phyloP scores from a whole-genome alignment of 2,888 invertebrate species.

The Polietes domitor region DNA sequence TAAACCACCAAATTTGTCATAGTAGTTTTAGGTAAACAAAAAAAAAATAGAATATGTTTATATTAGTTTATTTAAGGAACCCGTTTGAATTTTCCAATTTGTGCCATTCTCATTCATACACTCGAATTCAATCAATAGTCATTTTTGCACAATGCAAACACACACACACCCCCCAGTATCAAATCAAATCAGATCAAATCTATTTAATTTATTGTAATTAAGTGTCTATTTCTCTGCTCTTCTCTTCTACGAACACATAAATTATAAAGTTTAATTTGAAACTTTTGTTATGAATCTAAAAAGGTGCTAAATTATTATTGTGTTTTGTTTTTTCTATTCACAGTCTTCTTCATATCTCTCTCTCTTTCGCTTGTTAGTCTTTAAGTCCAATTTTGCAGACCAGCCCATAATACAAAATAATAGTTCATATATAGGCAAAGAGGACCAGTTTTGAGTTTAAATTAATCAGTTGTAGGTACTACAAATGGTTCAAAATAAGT shows the following conservation, averaged over 20 bases:
- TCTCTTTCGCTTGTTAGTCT: too few species aligned
- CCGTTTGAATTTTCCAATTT: constrained; percentile 61
- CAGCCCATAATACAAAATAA: too few species aligned
- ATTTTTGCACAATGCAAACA: constrained; percentile 4
- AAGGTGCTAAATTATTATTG: constrained; percentile 61
- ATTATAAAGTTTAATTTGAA: constrained; percentile 28
- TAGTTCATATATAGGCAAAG: too few species aligned
- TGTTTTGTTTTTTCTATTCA: neutral
- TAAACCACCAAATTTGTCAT: neutral
- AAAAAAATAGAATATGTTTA: neutral
- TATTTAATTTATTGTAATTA: constrained; percentile 28
- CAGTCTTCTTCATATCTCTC: too few species aligned
- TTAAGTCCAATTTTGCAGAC: too few species aligned
- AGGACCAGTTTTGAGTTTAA: too few species aligned
- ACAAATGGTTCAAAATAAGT: too few species aligned
- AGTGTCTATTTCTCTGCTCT: constrained; percentile 27
- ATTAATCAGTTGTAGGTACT: too few species aligned
- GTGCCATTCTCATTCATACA: constrained; percentile 56
- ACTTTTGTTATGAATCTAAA: constrained; percentile 59
- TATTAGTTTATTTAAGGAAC: constrained; percentile 27
- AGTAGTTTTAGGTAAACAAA: constrained; percentile 4
- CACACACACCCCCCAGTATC: too few species aligned
- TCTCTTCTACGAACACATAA: too few species aligned
- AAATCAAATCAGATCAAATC: constrained; percentile 19
- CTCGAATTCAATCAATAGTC: constrained; percentile 54